phyloP scores from a whole-genome alignment of 30 jellyfish, hydroid and myxozoan genomes.

The Hydra vulgaris region DNA sequence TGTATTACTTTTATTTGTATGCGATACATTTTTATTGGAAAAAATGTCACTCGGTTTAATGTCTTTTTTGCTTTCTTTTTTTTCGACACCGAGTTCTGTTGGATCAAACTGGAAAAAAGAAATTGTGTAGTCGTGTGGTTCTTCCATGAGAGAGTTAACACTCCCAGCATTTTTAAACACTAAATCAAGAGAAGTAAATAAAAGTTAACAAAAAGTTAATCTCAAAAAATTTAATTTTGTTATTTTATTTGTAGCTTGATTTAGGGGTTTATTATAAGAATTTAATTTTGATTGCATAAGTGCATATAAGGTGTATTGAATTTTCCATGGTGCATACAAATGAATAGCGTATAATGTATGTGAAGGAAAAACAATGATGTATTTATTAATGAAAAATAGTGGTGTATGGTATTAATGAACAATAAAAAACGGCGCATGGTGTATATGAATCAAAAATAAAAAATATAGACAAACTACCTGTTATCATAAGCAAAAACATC shows the following conservation, averaged over 20 bases:
- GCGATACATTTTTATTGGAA: not conserved
- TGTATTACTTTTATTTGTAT: not conserved
- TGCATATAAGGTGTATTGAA: too few species aligned
- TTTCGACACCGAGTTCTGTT: constrained; percentile 2
- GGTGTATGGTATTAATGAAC: too few species aligned
- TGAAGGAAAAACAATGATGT: too few species aligned
- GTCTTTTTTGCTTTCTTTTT: constrained; percentile 26
- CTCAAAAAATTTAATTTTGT: too few species aligned
- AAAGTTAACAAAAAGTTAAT: not conserved
- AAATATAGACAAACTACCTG: not conserved
- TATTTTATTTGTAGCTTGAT: too few species aligned
- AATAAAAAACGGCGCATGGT: too few species aligned
- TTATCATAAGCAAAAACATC: not conserved
- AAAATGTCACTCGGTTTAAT: constrained; percentile 16
- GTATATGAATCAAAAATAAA: not conserved
- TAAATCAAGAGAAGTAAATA: not conserved
- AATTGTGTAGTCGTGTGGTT: constrained; percentile 42
- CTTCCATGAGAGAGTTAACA: not conserved
- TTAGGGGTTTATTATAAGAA: too few species aligned
- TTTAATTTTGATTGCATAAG: too few species aligned
- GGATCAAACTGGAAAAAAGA: constrained; percentile 38
- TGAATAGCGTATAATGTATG: too few species aligned
- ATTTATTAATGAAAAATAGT: too few species aligned
- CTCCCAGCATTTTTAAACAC: not conserved
- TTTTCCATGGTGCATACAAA: too few species aligned